These are phyloP conservation scores for Theocolax elegans DNA, from an alignment of 1,140 invertebrate genomes.

Conservation along the genomic window DNA sequence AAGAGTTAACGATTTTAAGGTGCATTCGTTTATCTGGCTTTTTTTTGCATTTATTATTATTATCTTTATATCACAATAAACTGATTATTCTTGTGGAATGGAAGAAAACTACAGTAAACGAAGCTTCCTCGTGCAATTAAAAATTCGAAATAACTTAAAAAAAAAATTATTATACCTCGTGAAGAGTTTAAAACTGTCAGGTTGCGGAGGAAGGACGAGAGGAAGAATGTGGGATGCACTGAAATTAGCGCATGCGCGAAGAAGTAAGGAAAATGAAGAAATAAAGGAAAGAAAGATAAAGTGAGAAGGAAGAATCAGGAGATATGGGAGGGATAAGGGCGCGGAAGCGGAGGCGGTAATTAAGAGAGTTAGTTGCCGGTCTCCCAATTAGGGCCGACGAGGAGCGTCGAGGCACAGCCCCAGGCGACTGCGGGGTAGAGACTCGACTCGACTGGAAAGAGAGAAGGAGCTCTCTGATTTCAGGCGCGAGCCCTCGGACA, in stretches of 20 bases:
- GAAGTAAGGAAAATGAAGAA: conserved; percentile 38
- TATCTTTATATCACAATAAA: too few species aligned
- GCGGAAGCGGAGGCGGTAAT: conserved; percentile 65
- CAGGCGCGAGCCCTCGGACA: background rate
- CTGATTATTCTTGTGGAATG: too few species aligned
- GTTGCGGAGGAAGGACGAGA: too few species aligned
- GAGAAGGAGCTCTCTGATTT: conserved; percentile 11
- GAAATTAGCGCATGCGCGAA: conserved; percentile 22
- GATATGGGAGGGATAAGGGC: conserved; percentile 45
- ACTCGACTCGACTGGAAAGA: background rate
- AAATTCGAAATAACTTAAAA: background rate
- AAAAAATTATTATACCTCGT: too few species aligned
- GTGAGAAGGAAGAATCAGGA: conserved; percentile 39
- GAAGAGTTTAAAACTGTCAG: too few species aligned
- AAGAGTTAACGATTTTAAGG: too few species aligned
- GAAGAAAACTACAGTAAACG: background rate
- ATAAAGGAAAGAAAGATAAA: conserved; percentile 32
- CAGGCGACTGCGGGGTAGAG: conserved; percentile 15
- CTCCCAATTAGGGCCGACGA: conserved; percentile 66
- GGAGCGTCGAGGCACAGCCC: conserved; percentile 41
- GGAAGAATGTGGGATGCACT: too few species aligned
- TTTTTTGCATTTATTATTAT: too few species aligned
- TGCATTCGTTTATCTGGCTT: too few species aligned
- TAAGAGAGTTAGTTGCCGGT: conserved; percentile 68
- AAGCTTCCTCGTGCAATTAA: too few species aligned